A percentile compares a stretch with the other conserved stretches of the same genome.
These are phyloP conservation scores for Rachycentron canadum DNA, from an alignment of 2,797 vertebrate genomes.

Conservation along the genomic window DNA sequence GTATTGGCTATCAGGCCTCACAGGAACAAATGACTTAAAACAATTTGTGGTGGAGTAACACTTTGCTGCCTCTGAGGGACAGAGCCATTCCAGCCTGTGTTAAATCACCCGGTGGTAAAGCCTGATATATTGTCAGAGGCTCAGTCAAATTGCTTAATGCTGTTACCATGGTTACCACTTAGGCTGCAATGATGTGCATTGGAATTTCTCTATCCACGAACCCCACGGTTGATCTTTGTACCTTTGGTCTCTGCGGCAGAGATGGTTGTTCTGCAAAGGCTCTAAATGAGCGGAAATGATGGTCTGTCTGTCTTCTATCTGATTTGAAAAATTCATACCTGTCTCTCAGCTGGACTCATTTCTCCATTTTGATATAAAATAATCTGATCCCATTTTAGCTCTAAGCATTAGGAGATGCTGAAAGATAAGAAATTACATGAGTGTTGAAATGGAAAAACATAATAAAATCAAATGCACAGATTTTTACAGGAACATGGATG, in stretches of 20 bases:
- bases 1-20: neutral
- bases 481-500: neutral
- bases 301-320: neutral
- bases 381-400: neutral
- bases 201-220: slow-evolving; percentile 32
- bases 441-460: neutral
- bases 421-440: neutral
- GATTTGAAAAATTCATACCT: neutral
- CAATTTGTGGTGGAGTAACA: neutral
- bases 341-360: neutral
- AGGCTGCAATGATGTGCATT: slow-evolving; percentile 31
- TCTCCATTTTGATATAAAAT: neutral
- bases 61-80: neutral
- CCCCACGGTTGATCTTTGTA: neutral
- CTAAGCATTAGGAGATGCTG: neutral
- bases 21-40: slow-evolving; percentile 1
- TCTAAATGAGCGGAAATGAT: slow-evolving; percentile 4
- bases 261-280: slow-evolving; percentile 4
- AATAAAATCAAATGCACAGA: neutral
- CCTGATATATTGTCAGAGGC: slow-evolving; percentile 25
- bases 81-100: neutral
- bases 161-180: slow-evolving; percentile 70
- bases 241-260: neutral
- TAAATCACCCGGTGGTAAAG: slow-evolving; percentile 4
- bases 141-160: neutral